A percentile compares a stretch with the other conserved stretches of the same genome.
These are phyloP conservation scores for Danionella cerebrum DNA, from an alignment of 2,113 vertebrate genomes.

Conservation along the genomic window DNA sequence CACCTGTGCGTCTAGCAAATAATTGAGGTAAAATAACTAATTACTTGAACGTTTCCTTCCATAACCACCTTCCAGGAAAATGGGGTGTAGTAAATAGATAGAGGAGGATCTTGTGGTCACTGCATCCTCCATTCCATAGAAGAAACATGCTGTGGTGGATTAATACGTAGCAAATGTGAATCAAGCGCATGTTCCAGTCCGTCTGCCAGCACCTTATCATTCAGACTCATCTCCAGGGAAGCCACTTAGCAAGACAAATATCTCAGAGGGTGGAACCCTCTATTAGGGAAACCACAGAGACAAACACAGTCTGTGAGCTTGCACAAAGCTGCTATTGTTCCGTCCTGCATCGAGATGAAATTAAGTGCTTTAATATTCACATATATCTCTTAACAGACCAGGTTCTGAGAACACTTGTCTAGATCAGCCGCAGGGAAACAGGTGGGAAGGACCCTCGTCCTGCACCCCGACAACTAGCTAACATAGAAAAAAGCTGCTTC, in stretches of 20 bases:
- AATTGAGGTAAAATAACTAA: not conserved
- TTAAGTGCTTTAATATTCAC: constrained; percentile 39
- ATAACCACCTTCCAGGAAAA: not conserved
- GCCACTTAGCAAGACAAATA: constrained; percentile 45
- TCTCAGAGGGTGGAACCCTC: constrained; percentile 33
- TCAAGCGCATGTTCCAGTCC: constrained; percentile 14
- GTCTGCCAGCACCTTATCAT: constrained; percentile 25
- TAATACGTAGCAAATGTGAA: not conserved
- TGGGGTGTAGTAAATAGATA: not conserved
- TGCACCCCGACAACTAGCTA: not conserved
- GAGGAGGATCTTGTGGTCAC: not conserved
- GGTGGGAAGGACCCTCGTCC: constrained; percentile 41
- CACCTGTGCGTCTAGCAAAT: not conserved
- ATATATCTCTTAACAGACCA: constrained; percentile 52
- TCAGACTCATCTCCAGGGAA: constrained; percentile 38
- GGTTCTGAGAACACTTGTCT: constrained; percentile 29
- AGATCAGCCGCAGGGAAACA: constrained; percentile 47
- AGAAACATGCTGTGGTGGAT: not conserved
- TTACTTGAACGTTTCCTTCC: not conserved
- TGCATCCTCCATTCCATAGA: not conserved
- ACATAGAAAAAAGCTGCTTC: not conserved
- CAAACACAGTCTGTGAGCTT: constrained; percentile 32
- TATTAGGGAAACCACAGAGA: constrained; percentile 36
- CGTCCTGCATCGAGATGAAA: constrained; percentile 37
- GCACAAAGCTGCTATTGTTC: constrained; percentile 52